Evolutionary conservation across 2,113 vertebrate genomes (phyloP).

Genomic region (Catharus fuscescens): DNA sequence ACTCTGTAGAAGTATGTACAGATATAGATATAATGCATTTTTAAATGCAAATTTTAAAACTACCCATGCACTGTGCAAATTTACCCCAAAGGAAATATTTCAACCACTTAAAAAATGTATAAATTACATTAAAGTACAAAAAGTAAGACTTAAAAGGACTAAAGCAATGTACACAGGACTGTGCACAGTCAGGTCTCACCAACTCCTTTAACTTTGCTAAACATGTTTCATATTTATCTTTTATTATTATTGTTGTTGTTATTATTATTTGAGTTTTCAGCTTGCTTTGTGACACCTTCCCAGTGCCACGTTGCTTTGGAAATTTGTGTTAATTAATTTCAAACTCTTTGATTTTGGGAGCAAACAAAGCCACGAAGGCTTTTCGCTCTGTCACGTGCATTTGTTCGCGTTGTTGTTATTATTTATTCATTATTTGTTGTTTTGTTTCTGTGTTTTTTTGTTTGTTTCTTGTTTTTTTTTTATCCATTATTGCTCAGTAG

Average conservation of each 20-base stretch:
- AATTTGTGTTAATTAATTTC: constrained; percentile 38
- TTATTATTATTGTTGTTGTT: background rate
- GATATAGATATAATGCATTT: background rate
- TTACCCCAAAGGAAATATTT: background rate
- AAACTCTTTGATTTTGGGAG: background rate
- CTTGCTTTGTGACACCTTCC: background rate
- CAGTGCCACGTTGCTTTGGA: constrained; percentile 20
- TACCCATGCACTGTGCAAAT: background rate
- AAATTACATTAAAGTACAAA: background rate
- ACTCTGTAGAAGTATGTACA: fast-evolving
- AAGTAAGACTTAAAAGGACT: background rate
- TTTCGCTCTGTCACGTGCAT: constrained; percentile 14
- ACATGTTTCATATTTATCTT: constrained; percentile 6
- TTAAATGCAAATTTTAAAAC: background rate
- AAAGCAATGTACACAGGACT: background rate
- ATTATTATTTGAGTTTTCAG: constrained; percentile 16
- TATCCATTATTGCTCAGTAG: constrained; percentile 90
- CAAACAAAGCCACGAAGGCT: background rate
- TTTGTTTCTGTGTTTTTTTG: constrained; percentile 20
- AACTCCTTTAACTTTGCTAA: background rate
- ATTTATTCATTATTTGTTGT: constrained; percentile 44
- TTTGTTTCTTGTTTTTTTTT: constrained; percentile 49
- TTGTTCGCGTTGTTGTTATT: constrained; percentile 19
- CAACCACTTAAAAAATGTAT: background rate
- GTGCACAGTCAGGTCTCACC: background rate